Conservation (phyloP, 2,888 invertebrate genomes). For the Pyrrhia umbra region DNA sequence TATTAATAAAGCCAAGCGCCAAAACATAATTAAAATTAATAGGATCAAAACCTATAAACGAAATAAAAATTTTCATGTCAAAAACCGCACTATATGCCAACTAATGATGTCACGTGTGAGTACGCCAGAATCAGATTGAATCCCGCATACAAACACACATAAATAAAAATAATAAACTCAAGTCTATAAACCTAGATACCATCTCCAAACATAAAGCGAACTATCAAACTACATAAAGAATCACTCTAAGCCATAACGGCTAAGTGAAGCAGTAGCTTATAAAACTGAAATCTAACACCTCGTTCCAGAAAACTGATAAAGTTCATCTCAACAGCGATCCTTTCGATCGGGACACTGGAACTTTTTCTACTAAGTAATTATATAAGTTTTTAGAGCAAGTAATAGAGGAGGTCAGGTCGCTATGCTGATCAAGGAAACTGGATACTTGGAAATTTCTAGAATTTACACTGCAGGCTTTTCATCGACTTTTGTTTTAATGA, state of each 20-base stretch:
- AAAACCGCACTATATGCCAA: too few species aligned
- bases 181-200: neutral
- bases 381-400: conserved; percentile 33
- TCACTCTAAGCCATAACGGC: conserved; percentile 25
- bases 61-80: too few species aligned
- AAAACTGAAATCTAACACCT: conserved; percentile 54
- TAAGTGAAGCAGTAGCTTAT: conserved; percentile 12
- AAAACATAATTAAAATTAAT: too few species aligned
- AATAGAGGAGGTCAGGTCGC: conserved; percentile 8
- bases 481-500: neutral
- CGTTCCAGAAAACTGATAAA: conserved; percentile 52
- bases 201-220: neutral
- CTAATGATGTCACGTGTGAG: too few species aligned
- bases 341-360: conserved; percentile 59
- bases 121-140: too few species aligned
- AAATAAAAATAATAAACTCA: neutral
- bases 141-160: neutral
- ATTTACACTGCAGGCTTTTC: neutral
- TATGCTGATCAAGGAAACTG: conserved; percentile 29
- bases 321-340: conserved; percentile 39
- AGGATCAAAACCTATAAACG: too few species aligned
- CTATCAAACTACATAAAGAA: conserved; percentile 19
- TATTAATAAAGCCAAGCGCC: too few species aligned
- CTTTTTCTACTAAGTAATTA: conserved; percentile 67
- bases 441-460: conserved; percentile 17